Conservation (phyloP, 2,888 invertebrate species). For the Strigamia maritima region DNA sequence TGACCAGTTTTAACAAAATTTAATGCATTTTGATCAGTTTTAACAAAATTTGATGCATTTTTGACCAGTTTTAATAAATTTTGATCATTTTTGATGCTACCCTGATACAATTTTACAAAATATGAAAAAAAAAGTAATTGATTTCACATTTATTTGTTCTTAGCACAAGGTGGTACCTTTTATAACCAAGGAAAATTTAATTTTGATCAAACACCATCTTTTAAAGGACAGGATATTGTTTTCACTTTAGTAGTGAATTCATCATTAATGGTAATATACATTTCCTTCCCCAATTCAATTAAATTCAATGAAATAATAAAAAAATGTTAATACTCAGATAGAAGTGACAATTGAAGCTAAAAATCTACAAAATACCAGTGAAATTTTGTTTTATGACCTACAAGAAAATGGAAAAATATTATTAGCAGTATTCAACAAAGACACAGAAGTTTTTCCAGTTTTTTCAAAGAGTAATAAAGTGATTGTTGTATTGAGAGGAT, state of each 20-base stretch:
- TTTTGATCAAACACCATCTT: neutral
- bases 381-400: neutral
- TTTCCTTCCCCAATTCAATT: too few relatives aligned
- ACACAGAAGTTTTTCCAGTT: neutral
- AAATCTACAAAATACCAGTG: neutral
- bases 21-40: too few relatives aligned
- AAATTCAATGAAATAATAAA: neutral
- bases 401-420: neutral
- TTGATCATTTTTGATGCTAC: too few relatives aligned
- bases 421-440: neutral
- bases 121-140: too few relatives aligned
- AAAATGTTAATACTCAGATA: neutral
- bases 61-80: too few relatives aligned
- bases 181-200: neutral
- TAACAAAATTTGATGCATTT: too few relatives aligned
- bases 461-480: neutral
- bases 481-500: neutral
- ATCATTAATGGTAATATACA: conserved; percentile 7
- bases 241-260: neutral
- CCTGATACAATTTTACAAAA: too few relatives aligned
- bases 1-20: too few relatives aligned
- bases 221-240: neutral
- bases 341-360: neutral
- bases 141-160: neutral
- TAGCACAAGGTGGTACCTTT: neutral